phyloP scores from a whole-genome alignment of 2,888 invertebrate genomes.

The Mamestra brassicae region DNA sequence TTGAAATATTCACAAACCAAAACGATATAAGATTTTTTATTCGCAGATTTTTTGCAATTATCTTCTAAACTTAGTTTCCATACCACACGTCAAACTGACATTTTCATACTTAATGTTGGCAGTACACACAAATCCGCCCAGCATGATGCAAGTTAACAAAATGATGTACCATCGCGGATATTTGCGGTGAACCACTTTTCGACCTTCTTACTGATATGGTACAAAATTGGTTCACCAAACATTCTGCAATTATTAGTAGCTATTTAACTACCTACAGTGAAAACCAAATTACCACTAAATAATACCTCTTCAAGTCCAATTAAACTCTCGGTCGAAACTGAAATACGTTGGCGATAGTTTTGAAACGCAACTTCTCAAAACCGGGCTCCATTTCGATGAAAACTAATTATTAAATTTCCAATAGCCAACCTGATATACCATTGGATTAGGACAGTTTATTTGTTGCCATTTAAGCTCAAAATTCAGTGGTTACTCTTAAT shows the following conservation, averaged over 20 bases:
- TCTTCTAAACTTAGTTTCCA: no score
- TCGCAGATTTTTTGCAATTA: not conserved
- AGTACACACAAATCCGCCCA: not conserved
- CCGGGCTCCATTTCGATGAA: conserved; percentile 8
- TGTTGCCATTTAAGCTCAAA: not conserved
- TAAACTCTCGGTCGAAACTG: conserved; percentile 15
- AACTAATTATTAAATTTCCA: conserved; percentile 17
- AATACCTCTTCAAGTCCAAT: conserved; percentile 1
- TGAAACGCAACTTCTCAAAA: conserved; percentile 13
- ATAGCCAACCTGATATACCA: conserved; percentile 2
- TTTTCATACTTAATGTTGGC: not conserved
- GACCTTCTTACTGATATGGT: no score
- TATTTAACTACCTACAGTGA: not conserved
- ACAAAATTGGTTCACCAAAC: no score
- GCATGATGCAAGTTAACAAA: not conserved
- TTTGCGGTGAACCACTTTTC: no score
- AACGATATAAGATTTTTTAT: not conserved
- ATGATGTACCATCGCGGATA: not conserved
- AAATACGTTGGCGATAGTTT: conserved; percentile 30
- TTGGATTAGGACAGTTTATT: not conserved
- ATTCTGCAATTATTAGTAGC: not conserved
- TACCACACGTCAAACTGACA: not conserved
- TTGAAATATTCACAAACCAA: not conserved
- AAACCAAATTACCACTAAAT: not conserved
- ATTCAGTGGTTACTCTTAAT: not conserved